These are phyloP conservation scores for Temnothorax rugatulus DNA, from an alignment of 2,888 invertebrate genomes.

Conservation along the genomic window DNA sequence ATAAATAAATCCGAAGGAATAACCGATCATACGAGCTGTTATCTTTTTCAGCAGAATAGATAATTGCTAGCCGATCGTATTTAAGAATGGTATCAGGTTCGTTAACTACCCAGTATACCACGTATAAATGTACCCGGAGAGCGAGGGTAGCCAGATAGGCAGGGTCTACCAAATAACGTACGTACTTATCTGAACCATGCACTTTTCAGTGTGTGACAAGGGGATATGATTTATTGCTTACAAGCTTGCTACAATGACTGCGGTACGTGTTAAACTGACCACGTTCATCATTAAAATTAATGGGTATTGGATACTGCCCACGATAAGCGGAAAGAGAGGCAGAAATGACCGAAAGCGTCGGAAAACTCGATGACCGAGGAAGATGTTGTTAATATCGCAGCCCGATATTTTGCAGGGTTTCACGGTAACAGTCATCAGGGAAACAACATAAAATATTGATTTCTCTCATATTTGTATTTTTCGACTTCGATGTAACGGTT, in stretches of 20 bases:
- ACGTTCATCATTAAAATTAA: conserved; percentile 83
- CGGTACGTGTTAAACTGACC: conserved; percentile 81
- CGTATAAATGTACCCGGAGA: conserved; percentile 40
- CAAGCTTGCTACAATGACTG: conserved; percentile 73
- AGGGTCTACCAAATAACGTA: conserved; percentile 70
- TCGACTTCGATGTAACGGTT: not conserved
- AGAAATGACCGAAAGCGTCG: conserved; percentile 49
- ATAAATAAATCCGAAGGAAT: not conserved
- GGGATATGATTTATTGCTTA: conserved; percentile 76
- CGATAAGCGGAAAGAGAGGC: conserved; percentile 48
- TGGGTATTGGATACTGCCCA: conserved; percentile 81
- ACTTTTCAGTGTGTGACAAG: conserved; percentile 74
- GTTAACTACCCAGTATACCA: conserved; percentile 54
- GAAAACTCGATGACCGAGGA: conserved; percentile 40
- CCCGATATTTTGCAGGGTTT: conserved; percentile 31
- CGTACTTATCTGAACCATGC: conserved; percentile 76
- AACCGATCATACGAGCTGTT: conserved; percentile 31
- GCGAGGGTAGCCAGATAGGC: conserved; percentile 58
- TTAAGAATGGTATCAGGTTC: conserved; percentile 66
- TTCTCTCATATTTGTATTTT: not conserved
- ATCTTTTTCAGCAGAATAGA: conserved; percentile 54
- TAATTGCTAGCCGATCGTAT: conserved; percentile 61
- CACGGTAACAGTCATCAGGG: conserved; percentile 21
- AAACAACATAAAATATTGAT: conserved; percentile 9
- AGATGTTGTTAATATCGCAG: conserved; percentile 53